These are phyloP conservation scores for Tetramorium simillimum DNA, from an alignment of 1,140 invertebrate genomes.

Conservation along the genomic window DNA sequence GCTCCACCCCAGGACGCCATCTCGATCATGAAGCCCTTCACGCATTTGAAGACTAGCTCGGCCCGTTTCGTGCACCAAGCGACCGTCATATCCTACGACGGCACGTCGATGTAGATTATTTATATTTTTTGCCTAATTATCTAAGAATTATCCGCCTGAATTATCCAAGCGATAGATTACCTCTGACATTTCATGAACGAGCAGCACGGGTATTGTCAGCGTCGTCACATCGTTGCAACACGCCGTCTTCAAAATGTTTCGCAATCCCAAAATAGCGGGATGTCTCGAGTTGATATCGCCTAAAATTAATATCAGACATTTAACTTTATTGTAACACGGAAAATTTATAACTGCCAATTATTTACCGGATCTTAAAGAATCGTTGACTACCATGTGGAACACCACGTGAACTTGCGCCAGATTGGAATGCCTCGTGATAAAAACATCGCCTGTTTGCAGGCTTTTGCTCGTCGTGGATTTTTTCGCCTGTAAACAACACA, in stretches of 20 bases:
- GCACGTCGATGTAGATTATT: constrained; percentile 40
- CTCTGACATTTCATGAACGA: constrained; percentile 97
- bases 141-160: constrained; percentile 3
- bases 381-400: constrained; percentile 97
- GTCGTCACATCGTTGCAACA: constrained; percentile 97
- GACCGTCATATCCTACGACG: constrained; percentile 95
- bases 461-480: constrained; percentile 84
- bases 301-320: constrained; percentile 78
- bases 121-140: constrained; percentile 18
- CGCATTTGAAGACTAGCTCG: constrained; percentile 98
- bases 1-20: constrained; percentile 96
- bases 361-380: constrained; percentile 88
- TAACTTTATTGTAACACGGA: background rate
- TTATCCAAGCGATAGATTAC: constrained; percentile 82
- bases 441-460: constrained; percentile 95
- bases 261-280: constrained; percentile 96
- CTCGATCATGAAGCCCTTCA: constrained; percentile 99
- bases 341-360: constrained; percentile 2
- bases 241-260: constrained; percentile 97
- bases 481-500: constrained; percentile 73
- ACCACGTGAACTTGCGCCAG: constrained; percentile 96
- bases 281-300: constrained; percentile 98
- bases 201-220: constrained; percentile 95
- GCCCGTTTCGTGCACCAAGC: constrained; percentile 98
- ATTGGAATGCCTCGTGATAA: constrained; percentile 98